Percentiles rank a stretch among this genome's conserved stretches.
These are phyloP conservation scores for Lysandra coridon DNA, from an alignment of 2,888 invertebrate species.

Conservation along the genomic window DNA sequence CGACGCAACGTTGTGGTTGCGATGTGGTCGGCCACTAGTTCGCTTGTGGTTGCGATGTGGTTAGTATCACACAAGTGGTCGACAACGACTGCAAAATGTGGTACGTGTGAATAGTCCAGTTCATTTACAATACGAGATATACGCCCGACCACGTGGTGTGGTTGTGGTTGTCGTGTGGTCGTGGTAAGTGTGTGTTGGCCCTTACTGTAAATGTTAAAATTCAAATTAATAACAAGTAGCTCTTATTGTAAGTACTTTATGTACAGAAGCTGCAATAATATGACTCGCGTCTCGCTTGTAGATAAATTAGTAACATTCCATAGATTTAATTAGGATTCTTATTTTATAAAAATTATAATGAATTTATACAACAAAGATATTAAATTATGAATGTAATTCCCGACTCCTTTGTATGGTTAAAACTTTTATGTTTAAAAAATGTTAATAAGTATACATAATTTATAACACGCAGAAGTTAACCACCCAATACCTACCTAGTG, in stretches of 20 bases:
- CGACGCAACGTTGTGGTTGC: too few species aligned
- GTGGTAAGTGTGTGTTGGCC: too few species aligned
- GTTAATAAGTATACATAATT: too few species aligned
- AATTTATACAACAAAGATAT: slow-evolving; percentile 1
- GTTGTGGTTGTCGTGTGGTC: too few species aligned
- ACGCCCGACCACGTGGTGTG: too few species aligned
- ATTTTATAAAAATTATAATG: background rate
- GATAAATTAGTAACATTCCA: slow-evolving; percentile 4
- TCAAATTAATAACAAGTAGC: background rate
- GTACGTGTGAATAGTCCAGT: too few species aligned
- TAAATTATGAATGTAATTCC: background rate
- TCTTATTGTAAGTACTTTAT: background rate
- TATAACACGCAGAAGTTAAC: background rate
- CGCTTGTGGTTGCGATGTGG: too few species aligned
- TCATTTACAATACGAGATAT: too few species aligned
- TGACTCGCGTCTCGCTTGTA: background rate
- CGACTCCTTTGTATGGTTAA: background rate
- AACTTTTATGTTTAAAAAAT: background rate
- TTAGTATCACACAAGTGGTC: too few species aligned
- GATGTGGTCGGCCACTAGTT: too few species aligned
- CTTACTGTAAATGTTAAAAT: background rate
- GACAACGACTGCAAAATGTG: too few species aligned
- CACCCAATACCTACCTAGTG: background rate
- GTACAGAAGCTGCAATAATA: background rate
- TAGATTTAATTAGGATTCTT: background rate